phyloP scores from a whole-genome alignment of 2,888 invertebrate species.

The Polyommatus iphigenia region DNA sequence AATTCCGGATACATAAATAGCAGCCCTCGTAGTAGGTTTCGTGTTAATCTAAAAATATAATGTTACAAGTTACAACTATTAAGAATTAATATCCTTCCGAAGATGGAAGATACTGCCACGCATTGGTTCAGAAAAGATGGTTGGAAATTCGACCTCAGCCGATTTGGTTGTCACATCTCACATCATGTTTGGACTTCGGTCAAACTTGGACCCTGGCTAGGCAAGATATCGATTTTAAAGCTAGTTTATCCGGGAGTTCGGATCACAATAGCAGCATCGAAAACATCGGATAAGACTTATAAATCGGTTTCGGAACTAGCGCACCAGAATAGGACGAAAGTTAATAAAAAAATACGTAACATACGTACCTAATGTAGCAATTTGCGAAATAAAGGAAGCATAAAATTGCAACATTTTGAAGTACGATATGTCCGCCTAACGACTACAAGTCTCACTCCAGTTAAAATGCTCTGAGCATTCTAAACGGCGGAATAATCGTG shows the following conservation, averaged over 20 bases:
- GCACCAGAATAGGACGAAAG: not conserved
- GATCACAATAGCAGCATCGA: not conserved
- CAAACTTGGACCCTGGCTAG: not conserved
- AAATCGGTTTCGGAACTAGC: not conserved
- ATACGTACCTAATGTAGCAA: conserved; percentile 33
- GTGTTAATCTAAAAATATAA: too few species aligned
- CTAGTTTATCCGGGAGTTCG: not conserved
- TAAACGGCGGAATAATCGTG: conserved; percentile 68
- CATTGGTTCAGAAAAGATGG: too few species aligned
- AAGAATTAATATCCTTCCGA: too few species aligned
- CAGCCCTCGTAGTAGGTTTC: too few species aligned
- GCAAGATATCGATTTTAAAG: not conserved
- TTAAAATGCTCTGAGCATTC: conserved; percentile 55
- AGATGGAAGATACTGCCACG: too few species aligned
- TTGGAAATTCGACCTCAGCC: too few species aligned
- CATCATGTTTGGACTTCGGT: not conserved
- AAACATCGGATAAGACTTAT: not conserved
- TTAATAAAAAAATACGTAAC: not conserved
- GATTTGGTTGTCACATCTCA: not conserved
- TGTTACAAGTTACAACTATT: too few species aligned
- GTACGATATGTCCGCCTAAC: conserved; percentile 61
- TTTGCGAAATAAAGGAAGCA: conserved; percentile 28
- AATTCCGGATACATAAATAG: too few species aligned
- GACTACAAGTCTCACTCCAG: conserved; percentile 55
- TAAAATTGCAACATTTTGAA: conserved; percentile 43